Conservation (phyloP, 2,888 invertebrate species). For the Polymixis lichenea region DNA sequence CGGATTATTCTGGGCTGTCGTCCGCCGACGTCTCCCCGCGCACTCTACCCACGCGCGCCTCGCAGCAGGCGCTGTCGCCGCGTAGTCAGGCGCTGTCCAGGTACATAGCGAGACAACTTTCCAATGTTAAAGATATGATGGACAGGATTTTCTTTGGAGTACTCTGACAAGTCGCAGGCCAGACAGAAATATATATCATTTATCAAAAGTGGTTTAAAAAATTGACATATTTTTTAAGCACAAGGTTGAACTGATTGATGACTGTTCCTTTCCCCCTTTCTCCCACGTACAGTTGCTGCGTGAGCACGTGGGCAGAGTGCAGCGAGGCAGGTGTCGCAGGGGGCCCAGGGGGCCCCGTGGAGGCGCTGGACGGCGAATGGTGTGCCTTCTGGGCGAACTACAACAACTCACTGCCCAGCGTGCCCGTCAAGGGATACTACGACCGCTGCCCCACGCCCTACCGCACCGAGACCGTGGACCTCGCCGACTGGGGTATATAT, state of each 20-base stretch:
- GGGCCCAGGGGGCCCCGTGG: not conserved
- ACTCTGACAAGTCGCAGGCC: too few species aligned
- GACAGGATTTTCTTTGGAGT: too few species aligned
- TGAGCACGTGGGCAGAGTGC: conserved; percentile 81
- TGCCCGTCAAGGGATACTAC: conserved; percentile 80
- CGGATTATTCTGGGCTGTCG: conserved; percentile 83
- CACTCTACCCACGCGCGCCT: conserved; percentile 28
- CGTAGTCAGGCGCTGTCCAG: conserved; percentile 79
- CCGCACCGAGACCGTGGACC: conserved; percentile 79
- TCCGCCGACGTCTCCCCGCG: conserved; percentile 79
- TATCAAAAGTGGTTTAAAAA: not conserved
- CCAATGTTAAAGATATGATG: too few species aligned
- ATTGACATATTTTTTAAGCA: not conserved
- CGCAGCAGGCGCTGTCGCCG: conserved; percentile 71
- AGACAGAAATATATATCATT: too few species aligned
- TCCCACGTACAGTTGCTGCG: conserved; percentile 72
- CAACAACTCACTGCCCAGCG: conserved; percentile 79
- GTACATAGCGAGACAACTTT: conserved; percentile 39
- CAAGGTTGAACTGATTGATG: not conserved
- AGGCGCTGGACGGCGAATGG: conserved; percentile 80
- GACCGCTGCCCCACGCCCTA: conserved; percentile 88
- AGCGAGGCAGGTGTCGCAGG: conserved; percentile 61
- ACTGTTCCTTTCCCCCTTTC: not conserved
- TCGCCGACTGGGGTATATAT: conserved; percentile 74
- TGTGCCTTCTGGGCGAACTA: conserved; percentile 86